Base-by-base conservation (phyloP, 2,888 invertebrate genomes). In the Lottia scabra region DNA sequence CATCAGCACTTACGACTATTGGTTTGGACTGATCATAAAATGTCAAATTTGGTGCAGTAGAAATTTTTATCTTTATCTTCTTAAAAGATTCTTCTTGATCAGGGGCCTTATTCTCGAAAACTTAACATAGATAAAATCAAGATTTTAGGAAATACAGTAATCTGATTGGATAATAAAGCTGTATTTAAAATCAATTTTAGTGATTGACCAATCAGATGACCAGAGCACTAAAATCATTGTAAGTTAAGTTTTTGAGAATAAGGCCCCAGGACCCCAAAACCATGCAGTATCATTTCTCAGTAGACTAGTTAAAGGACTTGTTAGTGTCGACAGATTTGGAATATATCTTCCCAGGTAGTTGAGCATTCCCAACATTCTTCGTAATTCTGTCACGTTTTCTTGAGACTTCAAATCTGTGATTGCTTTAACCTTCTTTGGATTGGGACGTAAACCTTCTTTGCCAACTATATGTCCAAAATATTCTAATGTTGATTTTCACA, bases 341-440 rank as follows among this genome's bases (percentile, higher is more conserved):
- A 78, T 46, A 66, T 75, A 80, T 62, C 68, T 75, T 3, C 76
- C 75, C 10, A 81, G 71, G 46, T 78, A 80, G 63, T 81, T 79
- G 12, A 79, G 63, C 77, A 81, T 80, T 8, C 48, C 56, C 23
- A 56, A 12, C 8, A 19, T n/a, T 19, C 10, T n/a, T 56, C 10
- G 8, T 19, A 81, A 63, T 63, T 78, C 78, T 13, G 63, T 73
- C 6, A 74, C 72, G 46, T 79, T 73, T 16, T 63, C 62, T n/a
- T 78, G 81, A 8, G 62, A 64, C 46, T 56, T 56, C 10, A 23
- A 6, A 4, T 56, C 67, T 13, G 19, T 30, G 1, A 81, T 76
- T 5, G 80, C 78, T 56, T 68, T 23, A 13, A 77, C 69, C 30
- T 73, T 80, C 13, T 72, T 70, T 44, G 72, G 63, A 65, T 73